These are phyloP conservation scores for Chaetogeoica ovagalla DNA, from an alignment of 2,888 invertebrate species.

Conservation along the genomic window DNA sequence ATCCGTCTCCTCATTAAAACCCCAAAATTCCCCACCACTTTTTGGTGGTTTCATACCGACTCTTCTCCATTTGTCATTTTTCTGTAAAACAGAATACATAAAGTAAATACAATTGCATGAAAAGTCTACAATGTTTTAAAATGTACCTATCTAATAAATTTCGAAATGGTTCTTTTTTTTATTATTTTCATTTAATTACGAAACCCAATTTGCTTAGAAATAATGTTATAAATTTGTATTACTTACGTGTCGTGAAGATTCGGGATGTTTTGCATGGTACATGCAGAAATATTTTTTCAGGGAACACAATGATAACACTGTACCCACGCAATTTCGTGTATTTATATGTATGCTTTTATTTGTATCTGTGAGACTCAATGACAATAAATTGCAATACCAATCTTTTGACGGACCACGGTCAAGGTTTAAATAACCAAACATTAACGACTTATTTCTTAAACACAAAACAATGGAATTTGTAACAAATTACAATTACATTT, in stretches of 20 bases:
- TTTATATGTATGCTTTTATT: conserved; percentile 81
- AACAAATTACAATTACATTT: neutral
- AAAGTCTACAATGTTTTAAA: neutral
- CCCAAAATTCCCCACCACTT: conserved; percentile 41
- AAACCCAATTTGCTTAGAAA: neutral
- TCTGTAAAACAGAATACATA: conserved; percentile 61
- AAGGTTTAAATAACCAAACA: conserved; percentile 90
- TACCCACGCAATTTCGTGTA: conserved; percentile 94
- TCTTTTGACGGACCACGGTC: conserved; percentile 77
- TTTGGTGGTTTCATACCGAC: conserved; percentile 26
- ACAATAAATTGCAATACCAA: conserved; percentile 91
- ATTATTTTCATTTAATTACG: too few relatives aligned
- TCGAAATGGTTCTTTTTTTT: neutral
- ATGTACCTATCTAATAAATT: neutral
- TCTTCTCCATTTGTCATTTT: conserved; percentile 57
- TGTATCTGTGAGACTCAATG: conserved; percentile 81
- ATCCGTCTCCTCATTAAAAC: conserved; percentile 33
- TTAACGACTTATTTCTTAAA: conserved; percentile 87
- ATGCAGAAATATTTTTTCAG: conserved; percentile 98
- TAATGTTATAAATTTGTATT: neutral
- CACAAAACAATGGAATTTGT: neutral
- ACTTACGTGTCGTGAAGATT: conserved; percentile 62
- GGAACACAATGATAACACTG: conserved; percentile 93
- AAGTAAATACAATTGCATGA: neutral
- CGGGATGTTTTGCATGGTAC: conserved; percentile 95